A percentile compares a stretch with the other conserved stretches of the same genome.
Conservation (phyloP, 2,888 invertebrate species). For the Xylota sylvarum region DNA sequence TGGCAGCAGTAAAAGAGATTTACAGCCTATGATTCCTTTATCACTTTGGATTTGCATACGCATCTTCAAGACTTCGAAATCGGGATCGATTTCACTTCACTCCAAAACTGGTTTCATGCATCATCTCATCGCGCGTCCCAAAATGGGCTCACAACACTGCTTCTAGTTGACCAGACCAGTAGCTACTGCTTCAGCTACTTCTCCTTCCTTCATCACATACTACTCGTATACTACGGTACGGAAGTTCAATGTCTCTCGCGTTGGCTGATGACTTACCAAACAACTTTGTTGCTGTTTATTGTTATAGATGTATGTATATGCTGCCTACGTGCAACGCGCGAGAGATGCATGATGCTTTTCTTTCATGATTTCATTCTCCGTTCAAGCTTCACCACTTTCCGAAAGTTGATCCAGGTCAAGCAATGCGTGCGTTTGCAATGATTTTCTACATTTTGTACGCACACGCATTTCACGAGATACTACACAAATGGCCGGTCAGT, state of each 20-base stretch:
- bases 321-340: constrained; percentile 49
- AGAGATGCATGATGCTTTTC: constrained; percentile 46
- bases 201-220: constrained; percentile 34
- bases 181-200: constrained; percentile 44
- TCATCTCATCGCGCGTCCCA: constrained; percentile 54
- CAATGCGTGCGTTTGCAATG: constrained; percentile 73
- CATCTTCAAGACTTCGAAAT: constrained; percentile 58
- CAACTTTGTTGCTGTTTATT: constrained; percentile 60
- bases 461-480: constrained; percentile 52
- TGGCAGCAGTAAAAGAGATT: constrained; percentile 27
- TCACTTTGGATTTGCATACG: constrained; percentile 64
- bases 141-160: constrained; percentile 55
- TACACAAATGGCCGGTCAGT: constrained; percentile 66
- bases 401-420: constrained; percentile 77
- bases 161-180: constrained; percentile 28
- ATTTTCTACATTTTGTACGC: constrained; percentile 67
- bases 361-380: constrained; percentile 12
- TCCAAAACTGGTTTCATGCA: constrained; percentile 63
- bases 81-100: constrained; percentile 74
- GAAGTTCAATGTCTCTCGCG: constrained; percentile 71
- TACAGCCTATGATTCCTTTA: constrained; percentile 22
- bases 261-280: constrained; percentile 57
- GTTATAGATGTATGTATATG: constrained; percentile 8
- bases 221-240: constrained; percentile 31
- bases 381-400: constrained; percentile 60